A percentile compares a stretch with the other conserved stretches of the same genome.
These are phyloP conservation scores for Caenorhabditis uteleia DNA, from an alignment of 2,888 invertebrate genomes.

Conservation along the genomic window DNA sequence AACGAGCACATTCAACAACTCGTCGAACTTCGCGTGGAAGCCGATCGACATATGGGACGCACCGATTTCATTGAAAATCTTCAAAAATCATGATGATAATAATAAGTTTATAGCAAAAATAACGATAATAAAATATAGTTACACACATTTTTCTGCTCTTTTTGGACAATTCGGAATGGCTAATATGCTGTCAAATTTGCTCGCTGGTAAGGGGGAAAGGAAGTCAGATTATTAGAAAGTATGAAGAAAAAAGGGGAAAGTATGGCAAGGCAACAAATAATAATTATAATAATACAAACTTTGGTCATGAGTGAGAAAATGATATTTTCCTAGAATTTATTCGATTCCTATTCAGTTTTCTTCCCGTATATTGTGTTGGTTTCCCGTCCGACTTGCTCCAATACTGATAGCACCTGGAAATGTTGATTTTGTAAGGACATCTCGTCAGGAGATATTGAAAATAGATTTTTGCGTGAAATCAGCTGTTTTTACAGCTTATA, in stretches of 20 bases:
- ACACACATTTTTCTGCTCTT: too few relatives aligned
- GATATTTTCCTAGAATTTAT: neutral
- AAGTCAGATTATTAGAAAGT: too few relatives aligned
- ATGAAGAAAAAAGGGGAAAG: neutral
- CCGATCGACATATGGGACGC: constrained; percentile 44
- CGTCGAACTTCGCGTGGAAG: constrained; percentile 60
- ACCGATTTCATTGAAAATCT: constrained; percentile 30
- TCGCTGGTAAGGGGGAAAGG: too few relatives aligned
- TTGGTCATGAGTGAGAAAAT: neutral
- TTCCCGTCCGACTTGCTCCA: constrained; percentile 25
- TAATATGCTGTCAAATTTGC: too few relatives aligned
- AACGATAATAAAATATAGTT: too few relatives aligned
- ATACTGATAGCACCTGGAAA: constrained; percentile 26
- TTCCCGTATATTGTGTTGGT: constrained; percentile 39
- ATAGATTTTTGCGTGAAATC: too few relatives aligned
- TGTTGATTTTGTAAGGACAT: too few relatives aligned
- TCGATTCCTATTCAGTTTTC: neutral
- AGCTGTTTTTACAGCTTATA: too few relatives aligned
- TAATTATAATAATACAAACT: neutral
- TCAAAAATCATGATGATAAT: too few relatives aligned
- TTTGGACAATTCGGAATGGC: too few relatives aligned
- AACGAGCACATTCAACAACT: constrained; percentile 63
- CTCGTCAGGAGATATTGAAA: too few relatives aligned
- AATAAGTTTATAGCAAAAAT: too few relatives aligned
- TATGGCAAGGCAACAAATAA: neutral